Evolutionary conservation across 2,113 vertebrate genomes (phyloP), one percentile per base, ranked within the genome.

Genomic region (Paramormyrops kingsleyae): DNA sequence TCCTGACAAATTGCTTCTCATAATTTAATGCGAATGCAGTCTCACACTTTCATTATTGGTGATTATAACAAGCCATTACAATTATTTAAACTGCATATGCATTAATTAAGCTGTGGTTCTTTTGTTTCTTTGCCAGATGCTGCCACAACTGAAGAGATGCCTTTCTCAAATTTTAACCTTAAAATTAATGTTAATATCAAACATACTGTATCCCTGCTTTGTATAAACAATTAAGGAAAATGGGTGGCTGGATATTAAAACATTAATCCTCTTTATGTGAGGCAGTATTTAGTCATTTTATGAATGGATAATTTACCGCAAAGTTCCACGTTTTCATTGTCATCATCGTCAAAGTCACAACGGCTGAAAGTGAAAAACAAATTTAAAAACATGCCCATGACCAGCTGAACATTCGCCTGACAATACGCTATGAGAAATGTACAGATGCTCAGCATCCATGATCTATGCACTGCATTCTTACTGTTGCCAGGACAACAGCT

Each of bases 301-400:
- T 10, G 12, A 66, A 47, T n/a, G 70, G 19, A 46, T 91, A 87
- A 87, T 85, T 94, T 96, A 96, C 96, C 96, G 17, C 88, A 89
- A 91, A 92, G 90, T 24, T 95, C 95, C 89, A 91, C 89, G 31
- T 88, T 91, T 91, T 96, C 95, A 90, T 92, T 93, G 91, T 90
- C 94, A 92, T 96, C 96, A 24, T 94, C 94, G 4, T 96, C 96
- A 91, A 93, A 91, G 83, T 95, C 93, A 0, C 91, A 94, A 74
- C 92, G 80, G 91, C 96, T 97, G 83, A 89, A 95, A 95, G 46
- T 91, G 42, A 92, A 19, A 35, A 56, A 83, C 5, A 80, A 9
- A 47, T 50, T n/a, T 52, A 21, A 74, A 52, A 52, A 46, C 4
- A 44, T 50, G 19, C 83, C 50, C 47, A 1, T 50, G 24, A 27